These are phyloP conservation scores for Pithys albifrons DNA, from an alignment of 2,113 vertebrate species.

Conservation along the genomic window DNA sequence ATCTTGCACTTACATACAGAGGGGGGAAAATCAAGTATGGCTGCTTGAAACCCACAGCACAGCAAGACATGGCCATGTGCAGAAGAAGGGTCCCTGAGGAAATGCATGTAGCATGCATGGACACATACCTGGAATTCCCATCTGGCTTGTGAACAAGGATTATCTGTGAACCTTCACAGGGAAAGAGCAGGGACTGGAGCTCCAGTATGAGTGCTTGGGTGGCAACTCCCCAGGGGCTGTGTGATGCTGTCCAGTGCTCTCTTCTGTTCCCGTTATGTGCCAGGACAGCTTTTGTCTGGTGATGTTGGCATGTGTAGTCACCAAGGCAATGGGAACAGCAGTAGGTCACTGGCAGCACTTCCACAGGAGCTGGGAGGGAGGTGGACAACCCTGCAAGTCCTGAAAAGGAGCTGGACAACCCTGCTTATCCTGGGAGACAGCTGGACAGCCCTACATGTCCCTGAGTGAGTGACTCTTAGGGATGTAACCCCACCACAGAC, in stretches of 20 bases:
- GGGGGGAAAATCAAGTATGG: background rate
- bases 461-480: background rate
- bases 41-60: background rate
- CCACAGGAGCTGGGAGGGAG: background rate
- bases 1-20: background rate
- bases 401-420: background rate
- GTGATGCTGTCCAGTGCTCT: background rate
- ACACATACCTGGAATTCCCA: background rate
- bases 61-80: background rate
- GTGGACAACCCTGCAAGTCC: background rate
- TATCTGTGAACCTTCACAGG: too few species aligned
- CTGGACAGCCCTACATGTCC: background rate
- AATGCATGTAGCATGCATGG: accelerated
- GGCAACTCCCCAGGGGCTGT: background rate
- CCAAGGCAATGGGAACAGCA: background rate
- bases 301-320: background rate
- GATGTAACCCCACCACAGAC: background rate
- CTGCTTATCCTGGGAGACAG: background rate
- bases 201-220: background rate
- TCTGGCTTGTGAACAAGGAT: background rate
- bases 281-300: slow-evolving; percentile 10
- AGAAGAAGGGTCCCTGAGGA: background rate
- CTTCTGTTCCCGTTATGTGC: background rate
- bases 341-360: background rate
- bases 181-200: background rate